Base-by-base conservation (phyloP, 2,113 vertebrate species). In the Anguilla rostrata region DNA sequence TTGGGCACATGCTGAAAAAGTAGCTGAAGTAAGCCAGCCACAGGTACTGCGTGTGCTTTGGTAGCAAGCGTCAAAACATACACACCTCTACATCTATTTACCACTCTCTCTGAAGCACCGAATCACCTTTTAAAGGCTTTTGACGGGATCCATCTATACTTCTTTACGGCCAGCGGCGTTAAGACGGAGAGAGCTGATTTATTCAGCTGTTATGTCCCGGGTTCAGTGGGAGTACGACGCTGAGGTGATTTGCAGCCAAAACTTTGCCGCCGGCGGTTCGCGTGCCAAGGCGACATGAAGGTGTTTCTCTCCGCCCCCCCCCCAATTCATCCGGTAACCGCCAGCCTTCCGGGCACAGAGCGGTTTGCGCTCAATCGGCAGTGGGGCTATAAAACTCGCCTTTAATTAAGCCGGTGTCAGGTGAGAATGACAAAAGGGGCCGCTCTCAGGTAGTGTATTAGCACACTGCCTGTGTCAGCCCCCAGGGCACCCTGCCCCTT, bases 351-450 rank as follows among this genome's bases (percentile, higher is more conserved):
- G n/a, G 26, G 71, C 26, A 26, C 18, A 3, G 60, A 66, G 60
- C 26, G 71, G 20, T 34, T 75, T 8, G 66, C 26, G 2, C n/a
- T 12, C 26, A 15, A 14, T 56, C 80, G 80, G 8, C 80, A 80
- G 78, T 39, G 15, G 78, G 78, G 34, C 41, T 43, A 56, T 43
- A 83, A 83, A 56, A n/a, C 41, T 46, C 46, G 39, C 9, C 71
- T 75, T 83, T 83, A 56, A 83, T 83, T 83, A 53, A 12, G 43
- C 14, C 49, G 11, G n/a, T 83, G 81, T 34, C 43, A 53, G 26
- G n/a, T 56, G 26, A 56, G 26, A 41, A 29, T 83, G 49, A 49
- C 22, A 20, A 29, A 83, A 53, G 29, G 81, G 81, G 40, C 40
- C 26, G 9, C 11, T 75, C 71, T 34, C 49, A 16, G 81, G 81